Evolutionary conservation across 2,113 vertebrate genomes (phyloP).

Genomic region (Pomatostomus ruficeps): DNA sequence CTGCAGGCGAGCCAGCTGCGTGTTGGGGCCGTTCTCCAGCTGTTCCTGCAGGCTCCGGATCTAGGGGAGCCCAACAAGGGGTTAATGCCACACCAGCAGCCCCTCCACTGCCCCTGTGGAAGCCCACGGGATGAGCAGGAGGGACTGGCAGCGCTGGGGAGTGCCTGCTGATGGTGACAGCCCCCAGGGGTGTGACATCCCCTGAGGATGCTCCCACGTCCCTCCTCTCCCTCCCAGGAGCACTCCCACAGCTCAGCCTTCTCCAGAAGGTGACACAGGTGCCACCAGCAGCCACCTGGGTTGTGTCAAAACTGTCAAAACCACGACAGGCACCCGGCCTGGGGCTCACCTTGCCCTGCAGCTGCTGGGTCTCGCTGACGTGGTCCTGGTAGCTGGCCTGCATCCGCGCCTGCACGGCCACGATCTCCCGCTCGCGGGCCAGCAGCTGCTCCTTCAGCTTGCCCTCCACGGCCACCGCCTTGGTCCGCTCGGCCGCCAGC

Average conservation of each 20-base stretch:
- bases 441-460: constrained; percentile 87
- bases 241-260: background rate
- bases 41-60: constrained; percentile 87
- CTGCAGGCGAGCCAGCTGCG: background rate
- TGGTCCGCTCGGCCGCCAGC: constrained; percentile 82
- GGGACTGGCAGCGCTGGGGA: background rate
- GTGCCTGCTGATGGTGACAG: background rate
- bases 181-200: background rate
- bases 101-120: background rate
- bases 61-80: constrained; percentile 62
- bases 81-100: background rate
- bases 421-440: constrained; percentile 81
- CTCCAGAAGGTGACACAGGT: background rate
- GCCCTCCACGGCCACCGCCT: constrained; percentile 74
- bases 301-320: no score
- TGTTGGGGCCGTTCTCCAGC: constrained; percentile 78
- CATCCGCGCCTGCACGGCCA: constrained; percentile 86
- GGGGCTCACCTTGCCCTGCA: constrained; percentile 85
- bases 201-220: fast-evolving
- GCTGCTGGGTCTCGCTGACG: constrained; percentile 81
- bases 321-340: no score
- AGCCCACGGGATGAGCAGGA: background rate
- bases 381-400: constrained; percentile 92
- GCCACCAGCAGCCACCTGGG: background rate
- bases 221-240: background rate